Base-by-base conservation (phyloP, 30 jellyfish, hydroid and myxozoan genomes). In the Phacellophora camtschatica region DNA sequence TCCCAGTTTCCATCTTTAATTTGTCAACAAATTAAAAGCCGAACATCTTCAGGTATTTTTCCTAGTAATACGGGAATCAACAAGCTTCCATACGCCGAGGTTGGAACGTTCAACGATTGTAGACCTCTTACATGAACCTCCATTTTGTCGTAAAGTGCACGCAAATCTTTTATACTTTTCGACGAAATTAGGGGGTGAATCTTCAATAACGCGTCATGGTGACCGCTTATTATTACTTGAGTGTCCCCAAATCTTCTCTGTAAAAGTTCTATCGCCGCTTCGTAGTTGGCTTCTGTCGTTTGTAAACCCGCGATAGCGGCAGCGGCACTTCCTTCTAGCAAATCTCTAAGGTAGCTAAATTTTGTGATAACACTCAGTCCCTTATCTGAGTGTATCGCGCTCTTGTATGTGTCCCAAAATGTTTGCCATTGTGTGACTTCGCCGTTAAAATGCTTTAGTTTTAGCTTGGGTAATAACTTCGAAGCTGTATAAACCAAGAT, bases 351-450 rank as follows among this genome's bases (percentile, higher is more conserved):
- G 24, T 70, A 70, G 27, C 74, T 70, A 34, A 70, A 70, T 23
- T 70, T 70, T 15, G 59, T 48, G 42, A 70, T 46, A 3, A 32
- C 31, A 22, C 22, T 16, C 49, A 70, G 73, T 6, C 62, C 43
- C n/a, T 39, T 23, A 19, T 70, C 62, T 4, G 20, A 78, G 45
- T 71, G 84, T 5, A 71, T 71, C 19, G 72, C 84, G 45, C 84
- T 39, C 16, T 42, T 39, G 73, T 39, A 71, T 12, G 49, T 12
- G 73, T 71, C 84, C 84, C 84, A 71, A 34, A 71, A 71, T 1
- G 61, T 22, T 29, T 71, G 84, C 84, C 84, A 48, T 18, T 71
- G 35, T 33, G 61, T 71, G 0, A 48, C 84, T 29, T 71, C 63
- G 4, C 84, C 84, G 28, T 0, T 42, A 46, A 71, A 71, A 10